Percentiles rank a stretch among this genome's conserved stretches.
Evolutionary conservation across 2,113 vertebrate species (phyloP).

Genomic region (Grallaria varia): DNA sequence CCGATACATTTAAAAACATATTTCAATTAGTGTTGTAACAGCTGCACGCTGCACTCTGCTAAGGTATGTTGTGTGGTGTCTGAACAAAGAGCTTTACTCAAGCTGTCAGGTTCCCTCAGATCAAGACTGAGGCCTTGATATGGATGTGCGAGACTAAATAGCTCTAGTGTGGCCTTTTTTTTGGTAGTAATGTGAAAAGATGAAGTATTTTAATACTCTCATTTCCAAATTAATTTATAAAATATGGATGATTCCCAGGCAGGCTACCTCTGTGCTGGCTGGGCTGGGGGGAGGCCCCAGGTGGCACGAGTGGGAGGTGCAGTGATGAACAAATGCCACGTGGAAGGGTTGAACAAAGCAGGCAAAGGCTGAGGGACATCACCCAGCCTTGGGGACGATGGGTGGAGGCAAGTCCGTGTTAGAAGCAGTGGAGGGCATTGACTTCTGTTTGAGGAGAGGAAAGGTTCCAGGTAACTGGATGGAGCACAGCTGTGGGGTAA

Average conservation of each 20-base stretch:
- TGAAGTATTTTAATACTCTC: neutral
- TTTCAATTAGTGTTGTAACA: constrained; percentile 66
- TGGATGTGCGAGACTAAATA: constrained; percentile 15
- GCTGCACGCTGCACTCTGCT: neutral
- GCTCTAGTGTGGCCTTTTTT: neutral
- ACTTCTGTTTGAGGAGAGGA: neutral
- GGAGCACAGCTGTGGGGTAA: neutral
- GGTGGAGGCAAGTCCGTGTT: neutral
- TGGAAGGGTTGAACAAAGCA: neutral
- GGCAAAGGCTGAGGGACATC: neutral
- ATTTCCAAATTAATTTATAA: constrained; percentile 24
- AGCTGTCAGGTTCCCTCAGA: constrained; percentile 49
- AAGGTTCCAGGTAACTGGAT: neutral
- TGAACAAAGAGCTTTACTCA: constrained; percentile 60
- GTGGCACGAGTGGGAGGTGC: neutral
- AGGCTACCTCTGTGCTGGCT: neutral
- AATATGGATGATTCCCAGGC: neutral
- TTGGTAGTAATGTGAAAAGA: neutral
- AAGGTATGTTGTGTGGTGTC: constrained; percentile 43
- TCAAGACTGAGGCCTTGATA: constrained; percentile 25
- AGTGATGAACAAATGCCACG: rapidly evolving
- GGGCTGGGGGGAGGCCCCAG: neutral
- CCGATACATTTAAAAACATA: constrained; percentile 48
- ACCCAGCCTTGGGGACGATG: neutral
- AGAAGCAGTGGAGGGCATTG: neutral